Conservation (phyloP, 2,888 invertebrate genomes). For the Temnothorax ravouxi region DNA sequence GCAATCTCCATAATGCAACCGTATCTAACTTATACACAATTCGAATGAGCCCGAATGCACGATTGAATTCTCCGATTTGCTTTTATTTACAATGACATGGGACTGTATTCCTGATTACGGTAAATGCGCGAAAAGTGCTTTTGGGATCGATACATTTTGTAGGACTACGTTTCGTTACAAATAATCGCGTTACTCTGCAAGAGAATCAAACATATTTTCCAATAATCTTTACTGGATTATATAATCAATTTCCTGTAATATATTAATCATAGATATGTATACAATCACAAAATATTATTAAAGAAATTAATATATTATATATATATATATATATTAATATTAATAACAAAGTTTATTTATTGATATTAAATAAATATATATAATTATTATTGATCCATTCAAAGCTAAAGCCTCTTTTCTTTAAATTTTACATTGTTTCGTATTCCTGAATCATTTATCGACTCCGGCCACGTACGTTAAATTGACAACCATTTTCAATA, state of each 20-base stretch:
- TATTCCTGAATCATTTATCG: background rate
- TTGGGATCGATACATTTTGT: conserved; percentile 47
- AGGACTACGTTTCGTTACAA: background rate
- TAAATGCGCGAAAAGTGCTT: conserved; percentile 58
- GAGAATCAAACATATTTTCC: background rate
- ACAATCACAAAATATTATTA: background rate
- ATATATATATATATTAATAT: background rate
- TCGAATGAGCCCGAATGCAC: conserved; percentile 39
- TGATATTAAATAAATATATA: background rate
- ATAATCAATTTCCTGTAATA: background rate
- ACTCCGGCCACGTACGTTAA: background rate
- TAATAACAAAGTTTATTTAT: too few relatives aligned
- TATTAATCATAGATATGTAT: background rate
- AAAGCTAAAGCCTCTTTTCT: background rate
- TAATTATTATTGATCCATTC: background rate
- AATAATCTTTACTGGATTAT: background rate
- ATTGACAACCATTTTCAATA: background rate
- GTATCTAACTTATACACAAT: conserved; percentile 52
- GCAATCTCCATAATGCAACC: conserved; percentile 58
- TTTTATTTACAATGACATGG: conserved; percentile 62
- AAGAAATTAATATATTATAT: background rate
- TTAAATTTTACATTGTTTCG: background rate
- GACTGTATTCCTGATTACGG: conserved; percentile 60
- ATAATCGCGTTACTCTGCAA: background rate
- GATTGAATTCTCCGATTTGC: conserved; percentile 54